These are phyloP conservation scores for Atrina japonica DNA, from an alignment of 2,888 invertebrate species.

Conservation along the genomic window DNA sequence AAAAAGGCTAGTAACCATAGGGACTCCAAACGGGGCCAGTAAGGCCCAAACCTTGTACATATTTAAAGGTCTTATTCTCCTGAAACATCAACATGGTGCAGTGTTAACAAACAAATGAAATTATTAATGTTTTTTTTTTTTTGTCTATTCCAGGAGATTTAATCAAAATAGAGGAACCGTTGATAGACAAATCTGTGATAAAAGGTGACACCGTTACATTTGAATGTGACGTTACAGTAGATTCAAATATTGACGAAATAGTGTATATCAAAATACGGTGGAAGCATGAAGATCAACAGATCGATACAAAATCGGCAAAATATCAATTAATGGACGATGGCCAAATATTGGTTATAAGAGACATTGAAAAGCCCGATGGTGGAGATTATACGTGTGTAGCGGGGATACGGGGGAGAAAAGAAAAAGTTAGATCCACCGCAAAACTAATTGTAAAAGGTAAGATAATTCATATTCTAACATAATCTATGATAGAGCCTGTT, in stretches of 20 bases:
- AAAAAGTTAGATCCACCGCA: constrained; percentile 32
- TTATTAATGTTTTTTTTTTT: too few relatives aligned
- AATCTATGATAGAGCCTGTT: too few relatives aligned
- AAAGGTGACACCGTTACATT: constrained; percentile 34
- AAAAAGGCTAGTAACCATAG: too few relatives aligned
- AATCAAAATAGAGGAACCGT: constrained; percentile 20
- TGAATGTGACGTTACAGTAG: constrained; percentile 15
- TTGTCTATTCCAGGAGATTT: constrained; percentile 28
- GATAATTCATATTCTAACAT: neutral
- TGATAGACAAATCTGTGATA: constrained; percentile 14
- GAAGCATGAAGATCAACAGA: constrained; percentile 65
- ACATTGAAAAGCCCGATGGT: constrained; percentile 57
- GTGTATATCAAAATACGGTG: constrained; percentile 55
- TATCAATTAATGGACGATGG: constrained; percentile 58
- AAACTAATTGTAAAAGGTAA: constrained; percentile 40
- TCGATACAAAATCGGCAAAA: constrained; percentile 51
- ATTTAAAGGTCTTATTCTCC: too few relatives aligned
- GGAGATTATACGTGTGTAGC: constrained; percentile 71
- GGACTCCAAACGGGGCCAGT: too few relatives aligned
- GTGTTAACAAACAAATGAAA: too few relatives aligned
- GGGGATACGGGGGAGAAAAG: constrained; percentile 45
- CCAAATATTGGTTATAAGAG: constrained; percentile 62
- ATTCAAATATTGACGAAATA: neutral
- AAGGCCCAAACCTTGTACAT: too few relatives aligned
- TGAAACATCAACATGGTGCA: too few relatives aligned